A percentile compares a stretch with the other conserved stretches of the same genome.
Conservation (phyloP, 2,888 invertebrate genomes). For the Eugnorisma glareosa region DNA sequence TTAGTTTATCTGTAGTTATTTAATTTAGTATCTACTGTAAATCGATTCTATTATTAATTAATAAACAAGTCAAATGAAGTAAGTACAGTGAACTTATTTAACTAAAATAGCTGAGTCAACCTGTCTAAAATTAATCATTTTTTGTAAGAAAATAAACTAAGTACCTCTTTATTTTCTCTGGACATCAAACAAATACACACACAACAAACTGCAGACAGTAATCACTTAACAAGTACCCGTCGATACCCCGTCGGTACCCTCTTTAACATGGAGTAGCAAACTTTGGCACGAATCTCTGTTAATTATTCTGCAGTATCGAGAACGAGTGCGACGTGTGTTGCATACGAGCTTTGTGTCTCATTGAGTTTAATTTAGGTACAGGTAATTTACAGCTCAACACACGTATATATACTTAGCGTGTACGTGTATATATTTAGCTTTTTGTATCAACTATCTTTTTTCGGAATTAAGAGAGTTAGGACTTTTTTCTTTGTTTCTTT, state of each 20-base stretch:
- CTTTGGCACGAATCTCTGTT: conserved; percentile 38
- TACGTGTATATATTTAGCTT: not conserved
- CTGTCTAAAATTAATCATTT: not conserved
- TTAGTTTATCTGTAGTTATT: too few relatives aligned
- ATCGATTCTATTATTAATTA: too few relatives aligned
- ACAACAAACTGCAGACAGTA: conserved; percentile 9
- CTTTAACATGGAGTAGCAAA: conserved; percentile 20
- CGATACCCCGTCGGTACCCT: conserved; percentile 15
- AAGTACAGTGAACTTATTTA: too few relatives aligned
- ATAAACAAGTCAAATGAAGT: too few relatives aligned
- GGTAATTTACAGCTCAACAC: not conserved
- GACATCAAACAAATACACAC: not conserved
- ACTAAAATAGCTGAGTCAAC: not conserved
- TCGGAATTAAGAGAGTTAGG: not conserved
- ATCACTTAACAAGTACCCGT: conserved; percentile 18
- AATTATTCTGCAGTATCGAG: conserved; percentile 59
- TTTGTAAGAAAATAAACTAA: not conserved
- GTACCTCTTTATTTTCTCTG: not conserved
- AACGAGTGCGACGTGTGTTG: conserved; percentile 45
- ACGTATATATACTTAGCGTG: not conserved
- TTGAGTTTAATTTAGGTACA: conserved; percentile 10
- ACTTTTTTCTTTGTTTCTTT: not conserved
- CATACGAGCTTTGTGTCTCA: conserved; percentile 25
- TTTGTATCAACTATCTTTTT: not conserved
- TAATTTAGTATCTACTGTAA: too few relatives aligned